Evolutionary conservation across 2,113 vertebrate species (phyloP), one percentile per base, ranked within the genome.

Genomic region (Myrmecobius fasciatus): DNA sequence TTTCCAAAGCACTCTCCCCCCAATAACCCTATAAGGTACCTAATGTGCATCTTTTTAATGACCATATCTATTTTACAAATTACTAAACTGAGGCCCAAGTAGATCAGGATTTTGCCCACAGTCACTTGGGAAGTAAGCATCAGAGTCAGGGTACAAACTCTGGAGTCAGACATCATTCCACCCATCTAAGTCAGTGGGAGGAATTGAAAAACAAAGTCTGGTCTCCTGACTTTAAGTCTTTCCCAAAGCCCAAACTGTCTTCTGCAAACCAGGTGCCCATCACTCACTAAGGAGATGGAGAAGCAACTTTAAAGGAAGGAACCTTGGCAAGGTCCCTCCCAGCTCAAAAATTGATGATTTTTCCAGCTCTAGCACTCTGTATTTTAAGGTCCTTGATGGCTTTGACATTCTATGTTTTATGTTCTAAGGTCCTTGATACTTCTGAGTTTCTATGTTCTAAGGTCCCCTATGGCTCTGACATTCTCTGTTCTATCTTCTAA

Each of bases 401-500:
- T 43, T 36, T 75, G 36, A 7, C 5, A 75, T 75, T 75, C 36
- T 75, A 56, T 28, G 26, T 11, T 56, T 8, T 10, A 28, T 53
- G 53, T 53, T 53, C 53, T 67, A 67, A 67, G 56, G 28, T 60
- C 56, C 67, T 17, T 75, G 14, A 5, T 20, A 25, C 5, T 36
- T 43, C 67, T 75, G 36, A 7, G n/a, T 75, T 75, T 53, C 53
- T 56, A 14, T n/a, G 36, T 83, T 83, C 67, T 83, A 43, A 83
- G n/a, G 17, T 83, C 5, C 17, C 36, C 8, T 2, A 1, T 43
- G n/a, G 1, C 6, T 20, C 36, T 83, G 1, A 0, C 0, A n/a
- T n/a, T 75, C 36, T 75, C 12, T 75, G 60, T 75, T 75, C 12
- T 17, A 75, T 75, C 36, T 75, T 75, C 31, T n/a, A 75, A 43